phyloP scores from a whole-genome alignment of 2,797 vertebrate species.

The Silurus aristotelis region DNA sequence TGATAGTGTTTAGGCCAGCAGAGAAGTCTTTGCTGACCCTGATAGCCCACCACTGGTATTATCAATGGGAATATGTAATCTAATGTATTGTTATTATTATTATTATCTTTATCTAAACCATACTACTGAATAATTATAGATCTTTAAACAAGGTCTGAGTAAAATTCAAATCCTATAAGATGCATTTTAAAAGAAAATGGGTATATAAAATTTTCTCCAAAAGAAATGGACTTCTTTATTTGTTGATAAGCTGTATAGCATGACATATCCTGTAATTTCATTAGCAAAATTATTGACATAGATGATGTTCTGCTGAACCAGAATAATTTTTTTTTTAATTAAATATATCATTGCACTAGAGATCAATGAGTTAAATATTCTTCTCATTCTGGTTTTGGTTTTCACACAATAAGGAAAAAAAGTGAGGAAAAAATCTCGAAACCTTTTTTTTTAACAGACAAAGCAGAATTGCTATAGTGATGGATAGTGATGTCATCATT shows the following conservation, averaged over 20 bases:
- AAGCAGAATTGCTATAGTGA: not conserved
- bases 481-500: not conserved
- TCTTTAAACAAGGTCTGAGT: not conserved
- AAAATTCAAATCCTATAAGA: not conserved
- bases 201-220: not conserved
- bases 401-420: not conserved
- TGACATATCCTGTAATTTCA: not conserved
- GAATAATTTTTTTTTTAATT: not conserved
- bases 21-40: too few relatives aligned
- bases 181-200: not conserved
- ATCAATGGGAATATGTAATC: too few relatives aligned
- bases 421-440: not conserved
- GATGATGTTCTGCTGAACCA: not conserved
- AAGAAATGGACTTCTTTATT: not conserved
- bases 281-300: not conserved
- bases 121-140: not conserved
- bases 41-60: too few relatives aligned
- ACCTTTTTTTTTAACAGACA: not conserved
- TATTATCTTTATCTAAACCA: not conserved
- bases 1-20: too few relatives aligned
- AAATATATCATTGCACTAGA: not conserved
- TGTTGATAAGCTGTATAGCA: not conserved
- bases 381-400: not conserved
- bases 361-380: not conserved
- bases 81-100: too few relatives aligned